A percentile compares a stretch with the other conserved stretches of the same genome.
phyloP scores from a whole-genome alignment of 2,113 vertebrate genomes.

The Oncorhynchus masou region DNA sequence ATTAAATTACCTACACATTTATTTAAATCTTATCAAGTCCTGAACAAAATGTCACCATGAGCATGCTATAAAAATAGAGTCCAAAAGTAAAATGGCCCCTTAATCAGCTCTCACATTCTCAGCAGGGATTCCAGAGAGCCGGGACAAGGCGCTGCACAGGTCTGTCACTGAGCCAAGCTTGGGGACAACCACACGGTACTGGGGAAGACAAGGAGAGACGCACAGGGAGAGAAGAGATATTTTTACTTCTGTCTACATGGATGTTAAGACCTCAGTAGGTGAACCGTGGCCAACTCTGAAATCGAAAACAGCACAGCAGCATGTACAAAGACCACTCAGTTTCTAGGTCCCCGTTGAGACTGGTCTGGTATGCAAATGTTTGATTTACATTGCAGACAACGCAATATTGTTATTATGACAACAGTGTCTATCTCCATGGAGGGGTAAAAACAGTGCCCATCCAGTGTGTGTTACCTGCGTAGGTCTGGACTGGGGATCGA shows the following conservation, averaged over 20 bases:
- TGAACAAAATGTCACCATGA: neutral
- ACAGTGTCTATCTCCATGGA: neutral
- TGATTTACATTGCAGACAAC: too few relatives aligned
- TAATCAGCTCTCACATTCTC: constrained; percentile 82
- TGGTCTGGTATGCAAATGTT: too few relatives aligned
- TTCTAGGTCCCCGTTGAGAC: neutral
- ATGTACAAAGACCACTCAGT: neutral
- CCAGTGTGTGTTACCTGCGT: constrained; percentile 78
- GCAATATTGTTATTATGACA: neutral
- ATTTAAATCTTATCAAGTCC: neutral
- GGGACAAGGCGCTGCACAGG: constrained; percentile 86
- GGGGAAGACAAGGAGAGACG: neutral
- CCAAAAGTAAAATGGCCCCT: neutral
- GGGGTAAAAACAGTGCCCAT: too few relatives aligned
- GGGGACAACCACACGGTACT: constrained; percentile 90
- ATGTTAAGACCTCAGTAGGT: neutral
- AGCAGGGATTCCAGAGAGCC: constrained; percentile 81
- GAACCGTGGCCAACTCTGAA: neutral
- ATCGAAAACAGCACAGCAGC: neutral
- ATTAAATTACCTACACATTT: neutral
- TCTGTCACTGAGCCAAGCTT: constrained; percentile 88
- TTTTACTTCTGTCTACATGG: neutral
- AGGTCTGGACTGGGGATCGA: constrained; percentile 84
- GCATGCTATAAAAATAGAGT: neutral
- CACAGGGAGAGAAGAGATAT: neutral